Percentiles rank a stretch among this genome's conserved stretches.
phyloP scores from a whole-genome alignment of 2,797 vertebrate genomes.

The Sebastolobus altivelis region DNA sequence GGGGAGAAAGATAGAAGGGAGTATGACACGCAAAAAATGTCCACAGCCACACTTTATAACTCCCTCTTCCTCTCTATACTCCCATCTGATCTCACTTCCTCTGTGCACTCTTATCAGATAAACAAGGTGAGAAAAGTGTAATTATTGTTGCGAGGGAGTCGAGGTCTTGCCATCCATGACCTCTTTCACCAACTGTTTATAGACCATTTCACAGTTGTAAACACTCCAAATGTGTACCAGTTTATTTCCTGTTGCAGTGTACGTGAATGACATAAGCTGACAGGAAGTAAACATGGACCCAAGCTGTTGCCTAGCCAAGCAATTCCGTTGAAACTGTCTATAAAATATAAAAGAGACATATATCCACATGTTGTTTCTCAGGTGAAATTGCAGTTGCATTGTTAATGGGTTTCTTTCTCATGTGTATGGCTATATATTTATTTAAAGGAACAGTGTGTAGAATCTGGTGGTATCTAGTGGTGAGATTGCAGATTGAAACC shows the following conservation, averaged over 20 bases:
- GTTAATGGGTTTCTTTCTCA: neutral
- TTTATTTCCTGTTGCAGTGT: no score
- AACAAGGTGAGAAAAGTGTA: neutral
- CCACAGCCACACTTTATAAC: neutral
- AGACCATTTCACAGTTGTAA: no score
- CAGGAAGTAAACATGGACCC: no score
- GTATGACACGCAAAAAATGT: neutral
- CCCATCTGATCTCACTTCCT: constrained; percentile 10
- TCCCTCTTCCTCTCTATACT: neutral
- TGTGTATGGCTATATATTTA: neutral
- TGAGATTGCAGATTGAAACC: neutral
- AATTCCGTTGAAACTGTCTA: neutral
- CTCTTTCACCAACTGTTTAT: neutral
- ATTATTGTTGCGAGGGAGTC: neutral
- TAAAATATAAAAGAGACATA: neutral
- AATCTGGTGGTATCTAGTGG: no score
- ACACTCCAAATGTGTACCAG: no score
- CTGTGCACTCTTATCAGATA: neutral
- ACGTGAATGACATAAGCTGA: no score
- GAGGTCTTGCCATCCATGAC: neutral
- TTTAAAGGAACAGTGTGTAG: neutral
- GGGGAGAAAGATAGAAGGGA: neutral
- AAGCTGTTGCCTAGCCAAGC: no score
- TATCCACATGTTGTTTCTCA: neutral
- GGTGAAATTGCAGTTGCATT: neutral